These are phyloP conservation scores for Amphiprion percula DNA, from an alignment of 2,113 vertebrate species.

Conservation along the genomic window DNA sequence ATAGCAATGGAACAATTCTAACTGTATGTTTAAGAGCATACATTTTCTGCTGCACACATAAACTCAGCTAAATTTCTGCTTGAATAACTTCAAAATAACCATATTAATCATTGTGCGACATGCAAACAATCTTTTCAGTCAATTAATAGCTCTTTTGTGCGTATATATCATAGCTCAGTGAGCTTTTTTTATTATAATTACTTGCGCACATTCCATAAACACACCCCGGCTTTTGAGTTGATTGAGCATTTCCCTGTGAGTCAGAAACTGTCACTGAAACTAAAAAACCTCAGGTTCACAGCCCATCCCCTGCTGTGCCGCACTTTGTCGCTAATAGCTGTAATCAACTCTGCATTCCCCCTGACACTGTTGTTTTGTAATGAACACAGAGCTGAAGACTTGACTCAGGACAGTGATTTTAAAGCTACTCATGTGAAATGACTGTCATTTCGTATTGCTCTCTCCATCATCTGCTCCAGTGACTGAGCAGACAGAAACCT, in stretches of 20 bases:
- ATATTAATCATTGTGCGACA: slow-evolving; percentile 30
- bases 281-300: slow-evolving; percentile 38
- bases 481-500: background rate
- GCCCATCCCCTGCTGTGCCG: slow-evolving; percentile 25
- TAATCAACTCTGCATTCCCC: slow-evolving; percentile 52
- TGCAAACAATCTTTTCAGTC: background rate
- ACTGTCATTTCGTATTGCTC: slow-evolving; percentile 20
- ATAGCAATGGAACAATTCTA: background rate
- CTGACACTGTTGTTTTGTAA: slow-evolving; percentile 55
- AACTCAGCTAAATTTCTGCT: background rate
- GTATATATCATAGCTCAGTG: slow-evolving; percentile 22
- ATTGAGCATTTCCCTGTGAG: slow-evolving; percentile 47
- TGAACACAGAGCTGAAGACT: slow-evolving; percentile 39
- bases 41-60: background rate
- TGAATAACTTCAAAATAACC: slow-evolving; percentile 26
- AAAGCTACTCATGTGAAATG: slow-evolving; percentile 47
- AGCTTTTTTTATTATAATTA: slow-evolving; percentile 19
- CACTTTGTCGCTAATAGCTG: slow-evolving; percentile 59
- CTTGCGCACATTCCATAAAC: slow-evolving; percentile 32
- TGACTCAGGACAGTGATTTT: slow-evolving; percentile 38
- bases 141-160: slow-evolving; percentile 10
- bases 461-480: slow-evolving; percentile 38
- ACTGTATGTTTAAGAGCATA: no score
- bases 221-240: slow-evolving; percentile 29
- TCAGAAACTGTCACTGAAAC: slow-evolving; percentile 46